Evolutionary conservation across 1,140 invertebrate species (phyloP).

Genomic region (Drosophila parvula): DNA sequence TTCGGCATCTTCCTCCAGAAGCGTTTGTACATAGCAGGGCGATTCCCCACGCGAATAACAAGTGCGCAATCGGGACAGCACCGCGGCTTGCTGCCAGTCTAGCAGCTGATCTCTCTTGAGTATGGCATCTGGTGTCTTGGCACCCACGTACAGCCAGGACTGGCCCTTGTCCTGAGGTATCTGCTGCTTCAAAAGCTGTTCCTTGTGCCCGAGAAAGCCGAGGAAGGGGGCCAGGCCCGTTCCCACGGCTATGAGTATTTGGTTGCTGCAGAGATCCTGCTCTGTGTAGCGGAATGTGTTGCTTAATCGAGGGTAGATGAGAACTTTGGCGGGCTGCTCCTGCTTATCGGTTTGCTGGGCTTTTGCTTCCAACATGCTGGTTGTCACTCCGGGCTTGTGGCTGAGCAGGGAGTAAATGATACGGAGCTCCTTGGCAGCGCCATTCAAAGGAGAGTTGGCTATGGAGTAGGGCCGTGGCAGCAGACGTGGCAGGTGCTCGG

Average conservation of each 20-base stretch:
- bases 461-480: slow-evolving; percentile 92
- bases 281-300: slow-evolving; percentile 86
- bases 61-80: slow-evolving; percentile 86
- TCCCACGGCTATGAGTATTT: slow-evolving; percentile 92
- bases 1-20: slow-evolving; percentile 85
- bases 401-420: slow-evolving; percentile 88
- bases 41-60: slow-evolving; percentile 86
- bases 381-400: slow-evolving; percentile 62
- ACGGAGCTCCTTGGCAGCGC: slow-evolving; percentile 84
- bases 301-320: slow-evolving; percentile 88
- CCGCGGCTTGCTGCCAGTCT: slow-evolving; percentile 84
- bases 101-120: slow-evolving; percentile 53
- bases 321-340: slow-evolving; percentile 61
- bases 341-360: slow-evolving; percentile 31
- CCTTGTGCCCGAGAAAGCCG: slow-evolving; percentile 87
- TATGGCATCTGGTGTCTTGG: slow-evolving; percentile 87
- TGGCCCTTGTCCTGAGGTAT: slow-evolving; percentile 76
- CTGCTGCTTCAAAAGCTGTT: slow-evolving; percentile 43
- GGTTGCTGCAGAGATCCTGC: slow-evolving; percentile 85
- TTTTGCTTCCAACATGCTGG: slow-evolving; percentile 57
- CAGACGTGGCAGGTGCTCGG: slow-evolving; percentile 90
- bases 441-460: slow-evolving; percentile 87
- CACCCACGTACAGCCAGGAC: slow-evolving; percentile 90
- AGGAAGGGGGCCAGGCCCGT: slow-evolving; percentile 93
- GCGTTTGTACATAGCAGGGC: slow-evolving; percentile 87